Evolutionary conservation across 64 coral and sea anemone species (phyloP), one percentile per base, ranked within the genome.

Genomic region (Actinia equina): DNA sequence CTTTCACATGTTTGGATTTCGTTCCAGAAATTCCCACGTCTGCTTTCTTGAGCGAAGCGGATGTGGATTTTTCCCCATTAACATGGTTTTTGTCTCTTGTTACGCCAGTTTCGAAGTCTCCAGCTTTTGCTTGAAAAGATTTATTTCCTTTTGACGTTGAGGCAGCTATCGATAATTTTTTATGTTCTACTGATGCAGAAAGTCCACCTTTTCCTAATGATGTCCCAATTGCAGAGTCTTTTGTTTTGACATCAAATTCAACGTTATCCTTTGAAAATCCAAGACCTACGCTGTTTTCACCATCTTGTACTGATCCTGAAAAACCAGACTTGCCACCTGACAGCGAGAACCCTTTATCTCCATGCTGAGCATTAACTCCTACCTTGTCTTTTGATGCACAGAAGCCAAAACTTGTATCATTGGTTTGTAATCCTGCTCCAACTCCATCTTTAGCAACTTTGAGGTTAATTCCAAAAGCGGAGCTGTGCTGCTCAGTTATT

Each of bases 261-360:
- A 89, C 9, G 6, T 64, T n/a, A 7, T 89, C 0, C 56, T 89
- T 89, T 89, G 88, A 82, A 2, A 89, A 41, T 42, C 88, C 88
- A 18, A 89, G 25, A 67, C 59, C 88, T 0, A 89, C 17, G 52
- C 43, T 89, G 44, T 83, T 65, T 54, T 89, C 78, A 22, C 88
- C 88, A 83, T 89, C 41, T 83, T 89, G 88, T 2, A 89, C 12
- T 11, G 88, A 89, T 44, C 43, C 78, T 83, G 79, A 83, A 82
- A 43, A 52, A 13, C 88, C 88, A n/a, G 88, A 89, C 18, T 0
- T 82, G 6, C 88, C 79, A 16, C 88, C 88, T 9, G 57, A 89
- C 8, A 89, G 2, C n/a, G 78, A n/a, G 43, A 89, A 44, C 17
- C 59, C 59, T 51, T 89, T 83, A 30, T 89, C 88, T 18, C 88